A percentile compares a stretch with the other conserved stretches of the same genome.
phyloP scores from a whole-genome alignment of 2,113 vertebrate species.

The Eonycteris spelaea region DNA sequence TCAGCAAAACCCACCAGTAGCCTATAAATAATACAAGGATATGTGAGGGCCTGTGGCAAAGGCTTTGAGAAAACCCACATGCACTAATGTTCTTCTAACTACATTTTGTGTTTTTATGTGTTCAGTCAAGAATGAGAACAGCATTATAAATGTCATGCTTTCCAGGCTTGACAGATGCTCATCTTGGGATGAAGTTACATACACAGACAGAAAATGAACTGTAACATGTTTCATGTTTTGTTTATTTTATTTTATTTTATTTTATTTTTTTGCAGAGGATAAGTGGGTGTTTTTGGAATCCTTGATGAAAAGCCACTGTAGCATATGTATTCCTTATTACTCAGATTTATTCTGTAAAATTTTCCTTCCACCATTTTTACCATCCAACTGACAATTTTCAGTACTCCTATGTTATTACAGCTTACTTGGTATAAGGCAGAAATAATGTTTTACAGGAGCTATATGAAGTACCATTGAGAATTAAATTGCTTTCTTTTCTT shows the following conservation, averaged over 20 bases:
- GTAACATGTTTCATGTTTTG: constrained; percentile 41
- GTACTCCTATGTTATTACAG: constrained; percentile 75
- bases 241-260: no score
- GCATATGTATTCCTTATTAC: constrained; percentile 66
- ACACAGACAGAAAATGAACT: constrained; percentile 65
- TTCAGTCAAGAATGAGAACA: constrained; percentile 63
- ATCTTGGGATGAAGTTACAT: constrained; percentile 39
- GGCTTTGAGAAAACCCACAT: constrained; percentile 8
- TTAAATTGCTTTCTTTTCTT: constrained; percentile 77
- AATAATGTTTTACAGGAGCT: constrained; percentile 77
- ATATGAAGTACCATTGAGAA: constrained; percentile 67
- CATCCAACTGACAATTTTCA: constrained; percentile 78
- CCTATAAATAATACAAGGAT: neutral
- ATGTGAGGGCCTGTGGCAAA: neutral
- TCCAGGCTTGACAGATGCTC: constrained; percentile 51
- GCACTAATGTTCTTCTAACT: constrained; percentile 35
- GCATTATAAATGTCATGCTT: constrained; percentile 59
- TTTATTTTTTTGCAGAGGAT: constrained; percentile 27
- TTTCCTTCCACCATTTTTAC: constrained; percentile 77
- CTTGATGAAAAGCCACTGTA: constrained; percentile 59
- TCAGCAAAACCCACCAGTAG: neutral
- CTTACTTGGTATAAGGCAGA: constrained; percentile 79
- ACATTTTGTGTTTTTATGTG: constrained; percentile 45
- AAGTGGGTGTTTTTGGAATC: constrained; percentile 59
- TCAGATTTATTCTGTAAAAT: constrained; percentile 73